Percentiles rank a stretch among this genome's conserved stretches.
phyloP scores from a whole-genome alignment of 2,888 invertebrate genomes.

The Perizoma flavofasciatum region DNA sequence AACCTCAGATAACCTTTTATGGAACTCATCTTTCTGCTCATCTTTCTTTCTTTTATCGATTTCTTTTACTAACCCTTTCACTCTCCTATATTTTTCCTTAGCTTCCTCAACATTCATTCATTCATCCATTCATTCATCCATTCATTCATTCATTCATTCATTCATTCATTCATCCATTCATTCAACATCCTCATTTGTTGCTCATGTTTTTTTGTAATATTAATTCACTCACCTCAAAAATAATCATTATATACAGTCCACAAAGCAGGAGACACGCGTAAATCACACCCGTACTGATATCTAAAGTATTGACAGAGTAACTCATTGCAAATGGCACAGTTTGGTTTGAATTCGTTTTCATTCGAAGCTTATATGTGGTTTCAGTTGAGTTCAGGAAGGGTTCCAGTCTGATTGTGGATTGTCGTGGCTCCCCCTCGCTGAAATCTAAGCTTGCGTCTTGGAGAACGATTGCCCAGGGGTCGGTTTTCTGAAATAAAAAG shows the following conservation, averaged over 20 bases:
- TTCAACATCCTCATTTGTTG: too few relatives aligned
- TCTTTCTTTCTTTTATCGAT: too few relatives aligned
- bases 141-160: too few relatives aligned
- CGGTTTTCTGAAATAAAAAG: conserved; percentile 62
- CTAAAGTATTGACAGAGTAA: conserved; percentile 86
- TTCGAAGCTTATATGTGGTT: conserved; percentile 47
- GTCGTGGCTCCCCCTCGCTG: conserved; percentile 74
- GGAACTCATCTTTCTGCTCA: too few relatives aligned
- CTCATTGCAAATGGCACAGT: conserved; percentile 63
- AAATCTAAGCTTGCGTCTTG: conserved; percentile 84
- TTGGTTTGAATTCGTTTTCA: conserved; percentile 48
- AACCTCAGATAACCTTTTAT: too few relatives aligned
- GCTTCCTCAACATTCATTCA: too few relatives aligned
- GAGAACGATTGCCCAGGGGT: conserved; percentile 85
- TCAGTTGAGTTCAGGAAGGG: conserved; percentile 35
- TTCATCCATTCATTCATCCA: too few relatives aligned
- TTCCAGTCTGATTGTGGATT: conserved; percentile 65
- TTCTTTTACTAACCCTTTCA: too few relatives aligned
- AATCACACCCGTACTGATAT: conserved; percentile 86
- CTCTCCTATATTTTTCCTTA: too few relatives aligned
- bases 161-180: too few relatives aligned
- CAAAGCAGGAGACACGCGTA: conserved; percentile 89
- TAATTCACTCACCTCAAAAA: conserved; percentile 88
- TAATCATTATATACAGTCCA: conserved; percentile 90
- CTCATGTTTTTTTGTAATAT: too few relatives aligned